These are phyloP conservation scores for Plebejus argus DNA, from an alignment of 2,888 invertebrate species.

Conservation along the genomic window DNA sequence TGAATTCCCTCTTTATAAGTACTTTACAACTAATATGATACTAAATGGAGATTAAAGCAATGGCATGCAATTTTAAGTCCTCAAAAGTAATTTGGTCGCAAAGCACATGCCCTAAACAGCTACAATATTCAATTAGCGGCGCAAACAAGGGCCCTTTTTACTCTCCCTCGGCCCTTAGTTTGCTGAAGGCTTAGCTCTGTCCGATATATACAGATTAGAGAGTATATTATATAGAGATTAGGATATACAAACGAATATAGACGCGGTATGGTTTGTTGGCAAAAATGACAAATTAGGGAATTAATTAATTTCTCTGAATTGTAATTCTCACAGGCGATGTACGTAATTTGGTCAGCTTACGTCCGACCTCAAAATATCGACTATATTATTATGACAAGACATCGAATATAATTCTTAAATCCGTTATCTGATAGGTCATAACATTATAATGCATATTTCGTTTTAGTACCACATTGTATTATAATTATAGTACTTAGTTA, in stretches of 20 bases:
- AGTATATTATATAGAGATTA: neutral
- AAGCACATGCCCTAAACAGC: conserved; percentile 62
- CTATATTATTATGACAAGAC: too few species aligned
- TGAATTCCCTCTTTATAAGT: neutral
- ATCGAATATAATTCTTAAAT: too few species aligned
- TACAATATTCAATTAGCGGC: conserved; percentile 76
- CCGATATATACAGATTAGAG: neutral
- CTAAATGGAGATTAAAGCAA: neutral
- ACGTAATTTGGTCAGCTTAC: too few species aligned
- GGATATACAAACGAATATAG: neutral
- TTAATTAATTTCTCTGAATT: too few species aligned
- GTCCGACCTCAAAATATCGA: too few species aligned
- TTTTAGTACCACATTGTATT: too few species aligned
- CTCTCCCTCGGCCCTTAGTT: conserved; percentile 46
- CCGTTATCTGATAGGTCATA: too few species aligned
- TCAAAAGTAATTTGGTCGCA: conserved; percentile 45
- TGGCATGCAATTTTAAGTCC: too few species aligned
- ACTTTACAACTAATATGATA: neutral
- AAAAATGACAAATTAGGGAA: too few species aligned
- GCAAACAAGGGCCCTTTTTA: conserved; percentile 67
- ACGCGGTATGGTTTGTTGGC: neutral
- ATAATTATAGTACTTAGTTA: too few species aligned
- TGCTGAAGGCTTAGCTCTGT: conserved; percentile 20
- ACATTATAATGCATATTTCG: too few species aligned
- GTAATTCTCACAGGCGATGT: too few species aligned